phyloP scores from a whole-genome alignment of 2,888 invertebrate genomes.

The Malacosoma neustria region DNA sequence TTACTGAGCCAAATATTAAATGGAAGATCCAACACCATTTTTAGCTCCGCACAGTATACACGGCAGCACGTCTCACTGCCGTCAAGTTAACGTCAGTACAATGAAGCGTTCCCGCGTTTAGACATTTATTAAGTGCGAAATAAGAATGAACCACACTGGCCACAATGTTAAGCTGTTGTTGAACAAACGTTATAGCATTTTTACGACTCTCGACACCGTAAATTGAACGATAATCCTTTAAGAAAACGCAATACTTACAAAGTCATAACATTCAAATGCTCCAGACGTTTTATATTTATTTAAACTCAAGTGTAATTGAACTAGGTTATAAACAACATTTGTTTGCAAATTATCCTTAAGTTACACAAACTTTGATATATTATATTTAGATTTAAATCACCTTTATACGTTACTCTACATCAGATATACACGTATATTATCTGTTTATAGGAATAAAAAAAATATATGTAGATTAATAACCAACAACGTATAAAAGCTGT shows the following conservation, averaged over 20 bases:
- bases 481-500: no score
- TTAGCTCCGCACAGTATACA: slow-evolving; percentile 29
- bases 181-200: slow-evolving; percentile 26
- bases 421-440: no score
- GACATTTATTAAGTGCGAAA: slow-evolving; percentile 59
- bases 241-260: not conserved
- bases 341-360: not conserved
- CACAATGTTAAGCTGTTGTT: slow-evolving; percentile 19
- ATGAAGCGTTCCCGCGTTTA: slow-evolving; percentile 19
- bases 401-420: no score
- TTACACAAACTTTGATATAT: no score
- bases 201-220: slow-evolving; percentile 14
- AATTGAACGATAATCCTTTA: slow-evolving; percentile 5
- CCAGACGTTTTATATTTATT: not conserved
- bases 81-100: slow-evolving; percentile 54
- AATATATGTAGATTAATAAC: no score
- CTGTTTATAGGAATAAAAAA: no score
- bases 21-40: slow-evolving; percentile 36
- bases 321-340: not conserved
- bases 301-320: not conserved
- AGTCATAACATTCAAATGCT: not conserved
- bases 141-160: slow-evolving; percentile 28
- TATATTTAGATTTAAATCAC: no score
- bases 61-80: slow-evolving; percentile 28
- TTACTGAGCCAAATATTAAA: slow-evolving; percentile 19